These are phyloP conservation scores for Lophotis ruficrista DNA, from an alignment of 2,113 vertebrate genomes.

Conservation along the genomic window DNA sequence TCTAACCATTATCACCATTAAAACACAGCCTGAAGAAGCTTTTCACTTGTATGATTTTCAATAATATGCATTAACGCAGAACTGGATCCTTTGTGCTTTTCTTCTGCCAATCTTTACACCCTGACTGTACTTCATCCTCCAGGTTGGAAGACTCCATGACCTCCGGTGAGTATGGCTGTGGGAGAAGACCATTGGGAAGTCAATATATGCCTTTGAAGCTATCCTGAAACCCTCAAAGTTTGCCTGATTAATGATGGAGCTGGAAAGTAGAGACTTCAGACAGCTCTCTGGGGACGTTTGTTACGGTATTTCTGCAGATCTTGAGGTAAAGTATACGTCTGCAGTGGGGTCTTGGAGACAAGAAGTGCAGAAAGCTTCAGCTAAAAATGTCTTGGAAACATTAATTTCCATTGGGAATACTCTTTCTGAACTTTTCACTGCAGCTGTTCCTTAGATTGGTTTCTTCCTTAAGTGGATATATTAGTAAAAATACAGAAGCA, in stretches of 20 bases:
- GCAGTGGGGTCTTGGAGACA: not conserved
- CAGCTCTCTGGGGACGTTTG: not conserved
- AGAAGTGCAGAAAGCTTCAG: not conserved
- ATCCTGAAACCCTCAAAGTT: not conserved
- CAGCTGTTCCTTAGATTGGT: not conserved
- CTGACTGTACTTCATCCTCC: not conserved
- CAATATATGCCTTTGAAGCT: not conserved
- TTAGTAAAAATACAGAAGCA: not conserved
- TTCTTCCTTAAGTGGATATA: not conserved
- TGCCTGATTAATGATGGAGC: not conserved
- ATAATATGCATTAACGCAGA: not conserved
- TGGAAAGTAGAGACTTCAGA: not conserved
- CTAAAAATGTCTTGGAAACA: not conserved
- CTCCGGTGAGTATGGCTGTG: not conserved
- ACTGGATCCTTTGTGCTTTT: not conserved
- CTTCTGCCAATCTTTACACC: not conserved
- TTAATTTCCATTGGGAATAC: not conserved
- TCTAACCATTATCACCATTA: not conserved
- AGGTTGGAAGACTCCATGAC: not conserved
- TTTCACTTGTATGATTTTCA: not conserved
- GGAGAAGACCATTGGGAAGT: not conserved
- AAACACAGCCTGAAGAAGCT: not conserved
- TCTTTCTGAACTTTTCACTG: not conserved
- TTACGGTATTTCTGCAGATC: not conserved
- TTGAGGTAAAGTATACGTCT: not conserved